phyloP scores from a whole-genome alignment of 2,888 invertebrate species.

The Metellina segmentata region DNA sequence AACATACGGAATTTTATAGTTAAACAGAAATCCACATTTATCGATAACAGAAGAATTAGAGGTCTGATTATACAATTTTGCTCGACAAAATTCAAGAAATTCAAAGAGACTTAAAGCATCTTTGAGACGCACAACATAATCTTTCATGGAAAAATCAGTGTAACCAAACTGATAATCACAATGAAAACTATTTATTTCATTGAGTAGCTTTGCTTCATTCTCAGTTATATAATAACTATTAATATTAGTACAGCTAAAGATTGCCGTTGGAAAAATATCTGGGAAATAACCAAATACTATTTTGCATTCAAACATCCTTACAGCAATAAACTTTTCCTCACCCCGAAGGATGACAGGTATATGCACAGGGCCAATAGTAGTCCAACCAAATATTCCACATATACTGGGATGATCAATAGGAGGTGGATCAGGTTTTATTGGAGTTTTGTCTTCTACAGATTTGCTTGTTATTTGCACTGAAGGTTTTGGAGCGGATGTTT shows the following conservation, averaged over 20 bases:
- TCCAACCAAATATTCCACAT: slow-evolving; percentile 91
- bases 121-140: slow-evolving; percentile 91
- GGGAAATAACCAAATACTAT: slow-evolving; percentile 89
- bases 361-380: slow-evolving; percentile 87
- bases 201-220: slow-evolving; percentile 92
- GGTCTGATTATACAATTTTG: slow-evolving; percentile 54
- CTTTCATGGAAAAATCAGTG: slow-evolving; percentile 92
- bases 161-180: slow-evolving; percentile 94
- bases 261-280: slow-evolving; percentile 92
- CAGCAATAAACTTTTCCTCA: slow-evolving; percentile 91
- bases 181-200: slow-evolving; percentile 95
- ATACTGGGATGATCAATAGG: slow-evolving; percentile 81
- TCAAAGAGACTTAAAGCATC: slow-evolving; percentile 94
- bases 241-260: slow-evolving; percentile 94
- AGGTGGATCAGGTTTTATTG: slow-evolving; percentile 52
- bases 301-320: slow-evolving; percentile 95
- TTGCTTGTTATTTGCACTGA: slow-evolving; percentile 35
- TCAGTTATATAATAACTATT: slow-evolving; percentile 96
- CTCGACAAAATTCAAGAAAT: slow-evolving; percentile 90
- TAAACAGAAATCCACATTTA: slow-evolving; percentile 73
- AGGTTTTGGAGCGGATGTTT: slow-evolving; percentile 37
- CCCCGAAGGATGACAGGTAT: slow-evolving; percentile 91
- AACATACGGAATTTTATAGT: slow-evolving; percentile 66
- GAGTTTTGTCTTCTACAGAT: slow-evolving; percentile 11
- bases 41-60: slow-evolving; percentile 46